Evolutionary conservation across 2,888 invertebrate species (phyloP), one percentile per base, ranked within the genome.

Genomic region (Lamellibrachia satsuma): DNA sequence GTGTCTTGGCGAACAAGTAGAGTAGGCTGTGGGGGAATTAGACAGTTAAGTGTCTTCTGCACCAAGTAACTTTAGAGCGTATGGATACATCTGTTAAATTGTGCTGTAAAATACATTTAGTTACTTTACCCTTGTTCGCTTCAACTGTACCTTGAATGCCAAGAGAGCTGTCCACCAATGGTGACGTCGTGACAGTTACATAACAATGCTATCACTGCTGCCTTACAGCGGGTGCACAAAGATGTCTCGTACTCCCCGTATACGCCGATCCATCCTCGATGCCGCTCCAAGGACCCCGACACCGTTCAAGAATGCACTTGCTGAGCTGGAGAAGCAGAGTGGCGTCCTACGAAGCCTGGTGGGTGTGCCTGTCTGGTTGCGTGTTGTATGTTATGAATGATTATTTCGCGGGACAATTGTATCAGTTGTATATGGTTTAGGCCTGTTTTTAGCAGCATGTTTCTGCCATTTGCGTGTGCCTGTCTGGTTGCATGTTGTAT

Each of bases 291-390:
- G 98, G 95, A 99, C 99, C 0, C 99, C 99, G 2, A 99, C 99
- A 0, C 99, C 99, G 0, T 98, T 99, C 97, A 99, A 99, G 96
- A 98, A 98, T 94, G 99, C 99, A 0, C 97, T 99, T 95, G 98
- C 98, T 0, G 98, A 98, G 94, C 96, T 99, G 75, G 98, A 98
- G 95, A 98, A 98, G 96, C 98, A 98, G 39, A 91, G 92, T 92
- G 93, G 93, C 51, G 91, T 92, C 51, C 75, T 94, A 8, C 60
- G 93, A 52, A 92, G 90, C 90, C 57, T 93, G 90, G 93, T 93
- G 51, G 39, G 92, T 92, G 91, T 7, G 11, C 57, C 27, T 51
- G 91, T 75, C 90, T 93, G 7, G 9, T 55, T 55, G 55, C 6
- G 75, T 75, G 75, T n/a, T 75, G 15, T 75, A 15, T n/a, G 0